Evolutionary conservation across 2,113 vertebrate species (phyloP).

Genomic region (Athene cunicularia): DNA sequence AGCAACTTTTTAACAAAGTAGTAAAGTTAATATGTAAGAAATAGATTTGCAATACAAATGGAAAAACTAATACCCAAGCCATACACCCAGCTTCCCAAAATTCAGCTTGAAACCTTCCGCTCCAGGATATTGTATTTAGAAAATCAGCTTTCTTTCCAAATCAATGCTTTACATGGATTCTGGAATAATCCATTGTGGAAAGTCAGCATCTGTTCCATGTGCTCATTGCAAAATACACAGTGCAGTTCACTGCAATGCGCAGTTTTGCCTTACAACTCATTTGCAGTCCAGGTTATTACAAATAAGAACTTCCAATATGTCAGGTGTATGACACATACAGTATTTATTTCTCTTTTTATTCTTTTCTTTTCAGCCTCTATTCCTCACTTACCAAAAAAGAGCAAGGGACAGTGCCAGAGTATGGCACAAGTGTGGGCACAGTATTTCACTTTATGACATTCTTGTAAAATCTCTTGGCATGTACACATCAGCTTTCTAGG

Average conservation of each 20-base stretch:
- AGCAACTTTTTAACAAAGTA: neutral
- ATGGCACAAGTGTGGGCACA: neutral
- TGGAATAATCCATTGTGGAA: neutral
- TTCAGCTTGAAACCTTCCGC: neutral
- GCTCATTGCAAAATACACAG: neutral
- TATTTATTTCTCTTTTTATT: neutral
- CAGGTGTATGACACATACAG: neutral
- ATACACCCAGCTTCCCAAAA: neutral
- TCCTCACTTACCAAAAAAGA: neutral
- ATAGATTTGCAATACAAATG: neutral
- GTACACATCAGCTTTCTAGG: neutral
- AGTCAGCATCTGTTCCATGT: neutral
- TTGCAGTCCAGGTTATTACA: neutral
- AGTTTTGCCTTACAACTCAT: neutral
- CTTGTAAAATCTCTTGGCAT: neutral
- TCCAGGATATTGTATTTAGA: neutral
- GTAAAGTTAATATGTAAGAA: neutral
- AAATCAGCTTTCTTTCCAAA: neutral
- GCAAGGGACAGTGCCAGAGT: neutral
- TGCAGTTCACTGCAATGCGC: neutral
- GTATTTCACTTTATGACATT: neutral
- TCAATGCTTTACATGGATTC: neutral
- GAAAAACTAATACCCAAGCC: neutral
- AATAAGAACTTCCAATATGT: neutral
- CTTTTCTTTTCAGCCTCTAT: neutral